Evolutionary conservation across 92 coral and sea anemone genomes (phyloP), one percentile per base, ranked within the genome.

Genomic region (Porites divaricata): DNA sequence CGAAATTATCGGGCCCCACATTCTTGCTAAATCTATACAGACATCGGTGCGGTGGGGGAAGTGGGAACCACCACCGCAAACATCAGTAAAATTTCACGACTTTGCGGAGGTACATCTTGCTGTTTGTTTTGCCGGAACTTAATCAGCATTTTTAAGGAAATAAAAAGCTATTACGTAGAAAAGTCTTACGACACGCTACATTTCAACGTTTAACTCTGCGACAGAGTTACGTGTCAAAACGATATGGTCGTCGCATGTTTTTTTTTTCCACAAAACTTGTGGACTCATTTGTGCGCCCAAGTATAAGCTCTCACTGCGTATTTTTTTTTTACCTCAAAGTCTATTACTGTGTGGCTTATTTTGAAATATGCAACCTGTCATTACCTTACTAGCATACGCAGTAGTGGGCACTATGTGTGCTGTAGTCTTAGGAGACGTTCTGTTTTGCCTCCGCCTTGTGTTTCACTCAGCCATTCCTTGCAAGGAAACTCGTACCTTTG

Each of bases 381-480:
- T 82, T 82, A 82, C 86, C 86, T 82, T 72, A 48, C 62, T 61
- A 23, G 72, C 79, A 82, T 72, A 52, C 72, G 71, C 69, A 73
- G 63, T 71, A 82, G 0, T 6, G 45, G 70, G 51, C 88, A 74
- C 82, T 84, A 84, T 53, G 88, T 35, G 69, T 66, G 88, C 75
- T 65, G 74, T 45, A 84, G 69, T 76, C 81, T 74, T 9, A 96
- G 76, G 25, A 96, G 91, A 79, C 99, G 81, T 71, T 96, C 99
- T 26, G 99, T 96, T 75, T 93, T 93, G 2, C 99, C 99, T 26
- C 99, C 99, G 17, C 99, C 99, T 76, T 93, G 99, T 20, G 98
- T 95, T 78, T 96, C 99, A 79, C 99, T 96, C 74, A 96, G 84
- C 99, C 99, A 96, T 89, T 96, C 98, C 24, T 92, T 91, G 64